Evolutionary conservation across 1,140 invertebrate genomes (phyloP), one percentile per base, ranked within the genome.

Genomic region (Ganaspis sp.): DNA sequence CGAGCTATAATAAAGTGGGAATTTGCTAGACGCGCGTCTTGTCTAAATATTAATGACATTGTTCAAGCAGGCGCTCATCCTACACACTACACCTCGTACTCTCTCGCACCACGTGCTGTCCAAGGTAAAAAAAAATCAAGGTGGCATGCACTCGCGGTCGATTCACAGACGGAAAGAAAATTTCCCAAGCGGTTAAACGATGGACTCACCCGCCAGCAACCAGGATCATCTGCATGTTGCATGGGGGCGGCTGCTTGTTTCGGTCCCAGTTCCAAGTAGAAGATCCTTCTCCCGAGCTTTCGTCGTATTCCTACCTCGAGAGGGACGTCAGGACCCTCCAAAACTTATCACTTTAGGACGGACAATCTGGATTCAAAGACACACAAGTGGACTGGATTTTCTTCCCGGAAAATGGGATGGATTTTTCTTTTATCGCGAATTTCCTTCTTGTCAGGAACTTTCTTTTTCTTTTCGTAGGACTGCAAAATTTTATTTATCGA

Each of bases 221-320:
- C 87, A 90, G 88, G 88, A 90, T 90, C 89, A 90, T 89, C 88
- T 90, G 89, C 88, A 90, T 90, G 89, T 87, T 90, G 88, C 89
- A 89, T 90, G 89, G 86, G 89, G 89, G 88, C 88, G 88, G 89
- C 87, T 89, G 87, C 88, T 90, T 88, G 88, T 82, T 89, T 64
- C 58, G 26, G 58, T 64, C 26, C 26, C 58, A 64, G 58, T 64
- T 64, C 23, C 58, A 64, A 64, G 58, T 64, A 64, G 58, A 64
- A 64, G 58, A 64, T 64, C 58, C 58, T 64, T 29, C 58, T 64
- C 58, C 58, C 58, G 12, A 29, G 21, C 58, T 64, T 58, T 29
- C 11, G 23, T 29, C 23, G 15, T 29, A n/a, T 8, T n/a, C 12
- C 26, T 64, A 26, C 23, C 58, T 26, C 12, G 12, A 29, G 23